phyloP scores from a whole-genome alignment of 30 jellyfish, hydroid and myxozoan genomes.

The Turritopsis dohrnii region DNA sequence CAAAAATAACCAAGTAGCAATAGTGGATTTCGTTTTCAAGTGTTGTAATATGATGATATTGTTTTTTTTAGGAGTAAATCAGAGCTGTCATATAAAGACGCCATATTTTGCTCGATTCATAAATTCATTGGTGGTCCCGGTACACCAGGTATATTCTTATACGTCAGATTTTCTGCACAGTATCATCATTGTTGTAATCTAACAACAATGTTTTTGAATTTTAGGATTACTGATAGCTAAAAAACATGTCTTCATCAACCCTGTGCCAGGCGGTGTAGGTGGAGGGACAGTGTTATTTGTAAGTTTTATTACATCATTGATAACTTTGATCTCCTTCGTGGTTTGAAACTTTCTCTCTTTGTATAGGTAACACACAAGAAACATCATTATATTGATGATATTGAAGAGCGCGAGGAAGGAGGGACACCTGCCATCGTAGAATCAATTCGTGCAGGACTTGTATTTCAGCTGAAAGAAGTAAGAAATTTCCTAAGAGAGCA shows the following conservation, averaged over 20 bases:
- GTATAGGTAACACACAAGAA: slow-evolving; percentile 27
- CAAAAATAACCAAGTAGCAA: no score
- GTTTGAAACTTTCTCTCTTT: no score
- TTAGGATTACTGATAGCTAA: slow-evolving; percentile 79
- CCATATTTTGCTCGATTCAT: slow-evolving; percentile 73
- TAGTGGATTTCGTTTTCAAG: no score
- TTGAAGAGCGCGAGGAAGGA: slow-evolving; percentile 50
- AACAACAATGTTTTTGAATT: not conserved
- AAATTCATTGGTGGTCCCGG: slow-evolving; percentile 95
- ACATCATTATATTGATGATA: slow-evolving; percentile 23
- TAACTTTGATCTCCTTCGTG: not conserved
- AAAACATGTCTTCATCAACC: slow-evolving; percentile 51
- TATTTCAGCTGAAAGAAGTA: slow-evolving; percentile 47
- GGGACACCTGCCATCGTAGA: slow-evolving; percentile 49
- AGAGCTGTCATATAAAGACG: slow-evolving; percentile 66
- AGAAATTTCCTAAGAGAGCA: not conserved
- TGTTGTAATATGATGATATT: no score
- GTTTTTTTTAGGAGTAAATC: not conserved
- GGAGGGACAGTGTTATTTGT: slow-evolving; percentile 90
- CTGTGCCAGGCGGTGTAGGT: slow-evolving; percentile 72
- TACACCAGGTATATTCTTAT: slow-evolving; percentile 68
- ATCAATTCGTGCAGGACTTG: slow-evolving; percentile 49
- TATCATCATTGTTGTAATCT: not conserved
- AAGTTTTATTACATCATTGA: slow-evolving; percentile 21
- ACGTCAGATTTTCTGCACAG: not conserved